phyloP scores from a whole-genome alignment of 1,140 invertebrate genomes.

The Brachionus asplanchnoidis region DNA sequence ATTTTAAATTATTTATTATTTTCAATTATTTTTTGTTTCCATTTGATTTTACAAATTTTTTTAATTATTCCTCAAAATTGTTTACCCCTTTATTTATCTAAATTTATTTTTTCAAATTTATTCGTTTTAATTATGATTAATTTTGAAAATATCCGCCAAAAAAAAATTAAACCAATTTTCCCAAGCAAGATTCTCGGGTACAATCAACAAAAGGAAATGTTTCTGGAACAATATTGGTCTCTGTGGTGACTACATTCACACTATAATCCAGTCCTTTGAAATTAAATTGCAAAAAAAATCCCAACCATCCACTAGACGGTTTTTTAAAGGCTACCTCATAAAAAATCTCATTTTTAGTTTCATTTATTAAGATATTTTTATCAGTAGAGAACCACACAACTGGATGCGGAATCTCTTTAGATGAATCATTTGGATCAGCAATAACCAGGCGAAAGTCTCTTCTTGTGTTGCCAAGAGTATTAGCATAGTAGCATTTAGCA shows the following conservation, averaged over 20 bases:
- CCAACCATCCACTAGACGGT: conserved; percentile 46
- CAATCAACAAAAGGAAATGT: conserved; percentile 49
- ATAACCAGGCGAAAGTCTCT: conserved; percentile 25
- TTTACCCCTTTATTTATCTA: no score
- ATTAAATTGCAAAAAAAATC: conserved; percentile 48
- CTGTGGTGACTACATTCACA: conserved; percentile 49
- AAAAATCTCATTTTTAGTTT: background rate
- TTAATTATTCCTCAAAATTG: no score
- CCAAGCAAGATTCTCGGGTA: conserved; percentile 45
- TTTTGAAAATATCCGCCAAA: no score
- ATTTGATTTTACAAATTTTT: no score
- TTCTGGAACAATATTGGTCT: conserved; percentile 49
- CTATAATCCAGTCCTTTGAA: conserved; percentile 46
- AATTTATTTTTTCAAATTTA: no score
- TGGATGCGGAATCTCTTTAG: background rate
- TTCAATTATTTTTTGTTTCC: no score
- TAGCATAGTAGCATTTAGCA: background rate
- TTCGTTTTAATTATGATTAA: no score
- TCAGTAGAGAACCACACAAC: background rate
- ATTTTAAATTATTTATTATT: no score
- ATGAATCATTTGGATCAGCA: conserved; percentile 15
- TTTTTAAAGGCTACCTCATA: conserved; percentile 42
- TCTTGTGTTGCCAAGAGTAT: background rate
- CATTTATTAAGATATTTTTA: background rate
- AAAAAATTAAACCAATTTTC: conserved; percentile 46